Conservation (phyloP, 2,888 invertebrate genomes). For the Agrypnus murinus region DNA sequence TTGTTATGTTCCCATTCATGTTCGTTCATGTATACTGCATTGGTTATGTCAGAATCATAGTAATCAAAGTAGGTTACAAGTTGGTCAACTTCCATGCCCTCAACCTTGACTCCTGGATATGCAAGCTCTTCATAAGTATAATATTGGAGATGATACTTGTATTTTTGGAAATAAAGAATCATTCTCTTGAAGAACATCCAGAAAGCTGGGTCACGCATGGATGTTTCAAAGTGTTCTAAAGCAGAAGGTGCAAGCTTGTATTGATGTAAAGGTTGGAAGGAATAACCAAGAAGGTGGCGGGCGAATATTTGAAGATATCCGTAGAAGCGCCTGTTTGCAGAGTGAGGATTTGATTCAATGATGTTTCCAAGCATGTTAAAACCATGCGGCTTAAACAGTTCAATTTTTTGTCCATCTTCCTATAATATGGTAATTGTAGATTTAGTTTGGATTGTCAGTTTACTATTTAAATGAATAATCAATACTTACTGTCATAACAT, state of each 20-base stretch:
- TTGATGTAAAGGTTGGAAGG: conserved; percentile 64
- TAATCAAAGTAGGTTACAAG: conserved; percentile 82
- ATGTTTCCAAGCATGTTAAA: conserved; percentile 79
- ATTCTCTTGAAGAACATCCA: conserved; percentile 80
- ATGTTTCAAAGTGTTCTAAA: conserved; percentile 79
- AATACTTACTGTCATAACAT: conserved; percentile 65
- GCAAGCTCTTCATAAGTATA: conserved; percentile 79
- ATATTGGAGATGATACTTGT: conserved; percentile 75
- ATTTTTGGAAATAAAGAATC: conserved; percentile 75
- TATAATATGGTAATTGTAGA: conserved; percentile 36
- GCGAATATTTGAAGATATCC: conserved; percentile 74
- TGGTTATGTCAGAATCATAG: conserved; percentile 77
- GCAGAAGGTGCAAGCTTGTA: conserved; percentile 76
- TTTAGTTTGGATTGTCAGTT: background rate
- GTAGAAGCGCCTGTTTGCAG: conserved; percentile 76
- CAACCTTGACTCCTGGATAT: conserved; percentile 77
- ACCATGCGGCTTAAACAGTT: conserved; percentile 76
- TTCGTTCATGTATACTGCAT: conserved; percentile 72
- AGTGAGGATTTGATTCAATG: conserved; percentile 79
- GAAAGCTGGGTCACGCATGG: conserved; percentile 81
- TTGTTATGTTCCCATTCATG: conserved; percentile 72
- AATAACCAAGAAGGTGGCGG: conserved; percentile 76
- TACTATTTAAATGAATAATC: background rate
- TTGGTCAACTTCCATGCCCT: conserved; percentile 78
- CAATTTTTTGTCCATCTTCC: conserved; percentile 69